phyloP scores from a whole-genome alignment of 2,113 vertebrate species.

The Enhydra lutris region DNA sequence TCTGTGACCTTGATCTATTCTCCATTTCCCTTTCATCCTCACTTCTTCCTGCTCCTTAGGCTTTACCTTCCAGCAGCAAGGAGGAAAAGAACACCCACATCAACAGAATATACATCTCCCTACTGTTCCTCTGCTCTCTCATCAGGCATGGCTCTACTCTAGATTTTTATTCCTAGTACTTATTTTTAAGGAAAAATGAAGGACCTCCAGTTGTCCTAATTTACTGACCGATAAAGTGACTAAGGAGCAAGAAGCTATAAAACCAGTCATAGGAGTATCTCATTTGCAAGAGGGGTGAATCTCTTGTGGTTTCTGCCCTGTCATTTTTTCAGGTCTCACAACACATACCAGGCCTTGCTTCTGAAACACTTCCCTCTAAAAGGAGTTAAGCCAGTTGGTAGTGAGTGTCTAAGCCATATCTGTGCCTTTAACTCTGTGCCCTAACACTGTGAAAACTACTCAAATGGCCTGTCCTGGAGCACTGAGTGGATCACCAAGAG shows the following conservation, averaged over 20 bases:
- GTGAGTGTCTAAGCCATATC: background rate
- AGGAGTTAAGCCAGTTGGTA: background rate
- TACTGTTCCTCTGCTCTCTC: background rate
- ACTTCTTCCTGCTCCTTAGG: background rate
- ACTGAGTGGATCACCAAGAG: background rate
- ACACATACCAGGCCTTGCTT: background rate
- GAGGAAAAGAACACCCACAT: background rate
- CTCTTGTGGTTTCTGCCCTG: background rate
- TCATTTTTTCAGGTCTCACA: background rate
- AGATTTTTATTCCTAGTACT: background rate
- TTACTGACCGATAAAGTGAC: background rate
- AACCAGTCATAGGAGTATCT: background rate
- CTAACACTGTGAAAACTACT: background rate
- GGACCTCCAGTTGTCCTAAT: background rate
- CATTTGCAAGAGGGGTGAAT: background rate
- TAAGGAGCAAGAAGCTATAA: background rate
- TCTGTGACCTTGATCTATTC: background rate
- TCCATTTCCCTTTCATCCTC: background rate
- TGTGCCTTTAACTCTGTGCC: background rate
- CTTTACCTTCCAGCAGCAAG: background rate
- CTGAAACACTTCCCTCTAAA: slow-evolving; percentile 5
- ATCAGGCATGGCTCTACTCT: background rate
- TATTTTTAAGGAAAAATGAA: slow-evolving; percentile 32
- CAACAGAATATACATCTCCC: background rate
- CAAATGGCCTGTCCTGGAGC: background rate